Conservation (phyloP, 2,888 invertebrate species). For the Hypercompe scribonia region DNA sequence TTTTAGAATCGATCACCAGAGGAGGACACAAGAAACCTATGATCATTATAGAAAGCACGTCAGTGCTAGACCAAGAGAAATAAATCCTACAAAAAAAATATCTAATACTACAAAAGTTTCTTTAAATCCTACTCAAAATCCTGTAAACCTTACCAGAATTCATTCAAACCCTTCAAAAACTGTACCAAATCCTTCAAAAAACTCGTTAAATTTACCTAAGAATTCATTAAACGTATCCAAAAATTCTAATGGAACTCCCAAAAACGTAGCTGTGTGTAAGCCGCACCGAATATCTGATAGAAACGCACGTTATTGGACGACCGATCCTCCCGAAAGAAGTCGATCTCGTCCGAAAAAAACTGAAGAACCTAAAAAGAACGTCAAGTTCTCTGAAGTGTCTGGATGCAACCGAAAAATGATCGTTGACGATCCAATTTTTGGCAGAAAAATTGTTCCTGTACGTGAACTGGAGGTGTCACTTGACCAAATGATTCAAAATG, state of each 20-base stretch:
- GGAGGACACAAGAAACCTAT: slow-evolving; percentile 65
- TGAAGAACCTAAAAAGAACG: slow-evolving; percentile 81
- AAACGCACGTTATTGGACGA: slow-evolving; percentile 79
- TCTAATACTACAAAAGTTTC: slow-evolving; percentile 27
- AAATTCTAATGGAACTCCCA: slow-evolving; percentile 54
- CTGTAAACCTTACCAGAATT: slow-evolving; percentile 42
- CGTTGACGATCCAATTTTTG: slow-evolving; percentile 78
- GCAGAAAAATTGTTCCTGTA: slow-evolving; percentile 79
- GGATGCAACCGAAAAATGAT: slow-evolving; percentile 82
- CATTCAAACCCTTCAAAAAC: slow-evolving; percentile 30
- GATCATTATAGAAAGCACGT: slow-evolving; percentile 63
- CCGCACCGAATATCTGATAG: slow-evolving; percentile 76
- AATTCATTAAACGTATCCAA: slow-evolving; percentile 38
- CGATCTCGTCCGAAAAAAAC: slow-evolving; percentile 65
- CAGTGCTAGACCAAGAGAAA: slow-evolving; percentile 41
- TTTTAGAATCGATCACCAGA: slow-evolving; percentile 77
- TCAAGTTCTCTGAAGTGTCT: slow-evolving; percentile 84
- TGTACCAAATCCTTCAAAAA: slow-evolving; percentile 36
- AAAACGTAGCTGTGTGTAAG: slow-evolving; percentile 81
- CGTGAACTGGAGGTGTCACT: slow-evolving; percentile 82
- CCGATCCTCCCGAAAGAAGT: slow-evolving; percentile 68
- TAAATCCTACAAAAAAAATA: slow-evolving; percentile 22
- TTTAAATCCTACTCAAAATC: slow-evolving; percentile 27
- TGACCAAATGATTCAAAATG: slow-evolving; percentile 84
- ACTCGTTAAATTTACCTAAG: slow-evolving; percentile 29